These are phyloP conservation scores for Pollenia labialis DNA, from an alignment of 2,888 invertebrate genomes.

Conservation along the genomic window DNA sequence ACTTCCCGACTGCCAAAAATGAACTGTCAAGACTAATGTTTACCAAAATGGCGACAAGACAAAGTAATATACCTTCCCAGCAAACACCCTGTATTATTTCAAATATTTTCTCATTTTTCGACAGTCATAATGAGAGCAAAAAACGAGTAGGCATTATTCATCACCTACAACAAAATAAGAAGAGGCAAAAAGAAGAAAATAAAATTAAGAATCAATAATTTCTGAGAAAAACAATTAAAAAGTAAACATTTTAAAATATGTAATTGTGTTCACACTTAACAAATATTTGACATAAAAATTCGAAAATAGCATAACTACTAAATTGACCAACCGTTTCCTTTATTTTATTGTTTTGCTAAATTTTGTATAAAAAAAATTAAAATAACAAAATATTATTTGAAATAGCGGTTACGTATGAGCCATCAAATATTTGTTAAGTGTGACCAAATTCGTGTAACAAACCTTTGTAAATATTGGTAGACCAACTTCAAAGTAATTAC, in stretches of 20 bases:
- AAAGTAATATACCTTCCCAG: too few species aligned
- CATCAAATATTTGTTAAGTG: too few species aligned
- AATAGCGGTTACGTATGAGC: too few species aligned
- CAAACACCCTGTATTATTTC: too few species aligned
- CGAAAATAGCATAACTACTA: too few species aligned
- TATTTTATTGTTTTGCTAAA: too few species aligned
- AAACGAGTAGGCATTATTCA: conserved; percentile 80
- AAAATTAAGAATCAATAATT: conserved; percentile 5
- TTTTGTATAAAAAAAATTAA: too few species aligned
- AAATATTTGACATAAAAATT: not conserved
- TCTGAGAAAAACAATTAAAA: not conserved
- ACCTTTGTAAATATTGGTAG: conserved; percentile 81
- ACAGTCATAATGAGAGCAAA: conserved; percentile 80
- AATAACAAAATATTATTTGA: too few species aligned
- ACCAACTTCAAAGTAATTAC: conserved; percentile 79
- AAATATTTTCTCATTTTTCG: conserved; percentile 67
- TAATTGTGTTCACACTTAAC: not conserved
- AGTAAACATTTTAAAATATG: not conserved
- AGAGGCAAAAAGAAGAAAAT: not conserved
- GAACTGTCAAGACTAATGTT: too few species aligned
- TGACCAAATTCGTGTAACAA: not conserved
- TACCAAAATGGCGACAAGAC: too few species aligned
- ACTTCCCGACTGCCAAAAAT: too few species aligned
- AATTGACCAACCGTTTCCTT: too few species aligned
- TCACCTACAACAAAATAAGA: conserved; percentile 75